Conservation (phyloP, 2,113 vertebrate species). For the Glaucidium brasilianum region DNA sequence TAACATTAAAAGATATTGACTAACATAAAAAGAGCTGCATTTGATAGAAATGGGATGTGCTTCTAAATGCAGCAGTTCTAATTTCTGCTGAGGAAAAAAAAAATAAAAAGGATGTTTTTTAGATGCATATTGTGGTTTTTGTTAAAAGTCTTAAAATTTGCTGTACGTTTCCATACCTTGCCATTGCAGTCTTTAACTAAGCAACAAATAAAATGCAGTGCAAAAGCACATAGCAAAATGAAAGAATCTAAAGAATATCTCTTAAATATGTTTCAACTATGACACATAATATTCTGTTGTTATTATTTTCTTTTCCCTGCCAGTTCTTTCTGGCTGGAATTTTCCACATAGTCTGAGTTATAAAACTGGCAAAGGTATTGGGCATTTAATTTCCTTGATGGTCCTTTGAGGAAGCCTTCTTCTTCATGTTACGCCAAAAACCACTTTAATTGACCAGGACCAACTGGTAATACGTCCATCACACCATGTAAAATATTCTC, state of each 20-base stretch:
- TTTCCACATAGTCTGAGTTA: not conserved
- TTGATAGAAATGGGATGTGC: constrained; percentile 55
- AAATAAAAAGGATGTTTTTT: not conserved
- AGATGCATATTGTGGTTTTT: not conserved
- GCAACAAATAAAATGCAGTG: not conserved
- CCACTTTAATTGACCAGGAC: not conserved
- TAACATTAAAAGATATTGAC: constrained; percentile 74
- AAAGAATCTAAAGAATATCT: not conserved
- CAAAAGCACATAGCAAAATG: not conserved
- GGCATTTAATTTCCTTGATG: constrained; percentile 9
- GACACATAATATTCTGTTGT: not conserved
- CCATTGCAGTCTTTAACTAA: constrained; percentile 12
- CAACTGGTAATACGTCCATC: not conserved
- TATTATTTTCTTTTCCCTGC: not conserved
- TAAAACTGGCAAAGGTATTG: not conserved
- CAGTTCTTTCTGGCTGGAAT: not conserved
- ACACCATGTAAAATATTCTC: not conserved
- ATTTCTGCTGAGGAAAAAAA: constrained; percentile 40
- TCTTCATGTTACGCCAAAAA: not conserved
- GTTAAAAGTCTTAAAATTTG: not conserved
- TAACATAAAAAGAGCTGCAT: constrained; percentile 74
- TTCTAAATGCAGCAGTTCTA: constrained; percentile 53
- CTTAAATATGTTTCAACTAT: not conserved
- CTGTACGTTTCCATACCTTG: not conserved
- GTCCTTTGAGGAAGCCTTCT: not conserved